Evolutionary conservation across 1,140 invertebrate species (phyloP), one percentile per base, ranked within the genome.

Genomic region (Choristoneura fumiferana): DNA sequence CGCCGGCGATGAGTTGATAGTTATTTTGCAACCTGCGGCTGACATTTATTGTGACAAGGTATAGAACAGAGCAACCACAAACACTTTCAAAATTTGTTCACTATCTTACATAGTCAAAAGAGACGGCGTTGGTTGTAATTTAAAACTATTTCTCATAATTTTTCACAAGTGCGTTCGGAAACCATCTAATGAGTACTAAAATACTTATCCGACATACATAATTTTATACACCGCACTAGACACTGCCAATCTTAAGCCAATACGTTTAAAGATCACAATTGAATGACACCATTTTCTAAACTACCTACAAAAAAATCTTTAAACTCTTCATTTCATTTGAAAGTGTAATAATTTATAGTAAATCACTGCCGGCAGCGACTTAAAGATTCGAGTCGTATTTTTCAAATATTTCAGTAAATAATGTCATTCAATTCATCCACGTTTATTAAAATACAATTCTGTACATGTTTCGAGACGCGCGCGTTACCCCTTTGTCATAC

Each of bases 161-260:
- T n/a, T 8, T 49, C 12, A 17, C 10, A 49, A 33, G 43, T 49
- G 43, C 43, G 43, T 49, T 49, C 43, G 22, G 8, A 18, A 49
- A 49, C 43, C 22, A 49, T 49, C 29, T 29, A 49, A n/a, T n/a
- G 22, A 29, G n/a, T 22, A 45, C 10, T 49, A 12, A 49, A 45
- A 49, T 29, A 49, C 43, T 18, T 49, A 49, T 29, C 18, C 43
- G 22, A 49, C 10, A 17, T 49, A 49, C 43, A 49, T 49, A 49
- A 22, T 49, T 49, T 49, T 49, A 22, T 49, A 49, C 43, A 49
- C 43, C 18, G 43, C 17, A 43, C 43, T 49, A 49, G 18, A 49
- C 43, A 49, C 8, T 49, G 43, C 43, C 43, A 4, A 33, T 8
- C 18, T 22, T 49, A 49, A 49, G 18, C 43, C 43, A 22, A 49